Conservation (phyloP, 2,888 invertebrate genomes). For the Auanema sp. region DNA sequence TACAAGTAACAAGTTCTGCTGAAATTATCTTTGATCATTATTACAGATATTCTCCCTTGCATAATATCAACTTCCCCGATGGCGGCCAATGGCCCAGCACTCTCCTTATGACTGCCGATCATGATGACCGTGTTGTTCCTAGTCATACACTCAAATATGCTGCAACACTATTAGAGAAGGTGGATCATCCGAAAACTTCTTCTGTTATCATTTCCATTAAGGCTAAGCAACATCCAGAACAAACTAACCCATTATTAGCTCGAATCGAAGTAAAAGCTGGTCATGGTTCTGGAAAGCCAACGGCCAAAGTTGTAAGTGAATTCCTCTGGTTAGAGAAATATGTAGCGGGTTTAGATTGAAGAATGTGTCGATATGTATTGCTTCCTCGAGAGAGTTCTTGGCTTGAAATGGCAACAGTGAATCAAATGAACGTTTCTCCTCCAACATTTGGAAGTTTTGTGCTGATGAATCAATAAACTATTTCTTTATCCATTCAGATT, state of each 20-base stretch:
- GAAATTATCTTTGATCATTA: not conserved
- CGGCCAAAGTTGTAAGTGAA: constrained; percentile 78
- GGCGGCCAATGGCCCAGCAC: constrained; percentile 82
- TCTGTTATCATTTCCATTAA: constrained; percentile 7
- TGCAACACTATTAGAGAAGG: constrained; percentile 81
- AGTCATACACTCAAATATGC: constrained; percentile 93
- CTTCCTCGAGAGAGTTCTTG: constrained; percentile 78
- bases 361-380: constrained; percentile 86
- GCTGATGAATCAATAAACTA: too few species aligned
- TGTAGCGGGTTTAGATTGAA: constrained; percentile 75
- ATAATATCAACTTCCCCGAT: constrained; percentile 79
- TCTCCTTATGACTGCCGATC: constrained; percentile 74
- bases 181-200: constrained; percentile 8
- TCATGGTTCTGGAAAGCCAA: constrained; percentile 95
- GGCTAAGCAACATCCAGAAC: constrained; percentile 17
- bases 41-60: constrained; percentile 81
- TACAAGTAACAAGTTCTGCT: constrained; percentile 69
- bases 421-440: not conserved
- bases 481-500: too few species aligned
- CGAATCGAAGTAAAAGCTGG: constrained; percentile 92
- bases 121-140: constrained; percentile 77
- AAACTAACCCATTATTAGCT: constrained; percentile 69
- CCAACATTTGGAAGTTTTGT: too few species aligned
- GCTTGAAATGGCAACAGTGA: constrained; percentile 71
- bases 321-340: not conserved